phyloP scores from a whole-genome alignment of 1,140 invertebrate genomes.

The Samia ricini region DNA sequence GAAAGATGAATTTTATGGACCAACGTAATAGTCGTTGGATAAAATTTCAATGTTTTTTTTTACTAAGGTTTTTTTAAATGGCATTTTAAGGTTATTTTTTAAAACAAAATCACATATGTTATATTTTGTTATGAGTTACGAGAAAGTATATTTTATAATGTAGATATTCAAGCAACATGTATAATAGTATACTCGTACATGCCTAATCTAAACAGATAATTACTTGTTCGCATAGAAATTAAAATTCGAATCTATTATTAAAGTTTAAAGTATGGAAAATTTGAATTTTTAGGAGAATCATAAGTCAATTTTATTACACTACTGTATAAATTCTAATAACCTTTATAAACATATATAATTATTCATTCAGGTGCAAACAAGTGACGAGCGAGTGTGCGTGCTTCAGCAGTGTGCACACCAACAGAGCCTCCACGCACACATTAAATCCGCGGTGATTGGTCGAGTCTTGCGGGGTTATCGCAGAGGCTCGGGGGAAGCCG shows the following conservation, averaged over 20 bases:
- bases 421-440: conserved; percentile 34
- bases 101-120: too few relatives aligned
- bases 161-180: too few relatives aligned
- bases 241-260: background rate
- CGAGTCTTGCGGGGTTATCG: conserved; percentile 18
- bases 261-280: background rate
- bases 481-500: conserved; percentile 25
- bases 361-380: conserved; percentile 40
- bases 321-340: conserved; percentile 25
- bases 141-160: too few relatives aligned
- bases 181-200: too few relatives aligned
- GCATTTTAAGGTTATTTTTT: too few relatives aligned
- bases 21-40: too few relatives aligned
- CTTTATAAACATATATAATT: conserved; percentile 38
- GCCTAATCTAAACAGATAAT: too few relatives aligned
- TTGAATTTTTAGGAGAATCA: background rate
- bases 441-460: conserved; percentile 19
- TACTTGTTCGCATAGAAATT: background rate
- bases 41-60: background rate
- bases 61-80: too few relatives aligned
- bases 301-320: background rate
- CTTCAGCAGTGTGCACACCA: conserved; percentile 35
- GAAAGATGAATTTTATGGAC: too few relatives aligned
- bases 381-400: conserved; percentile 38
- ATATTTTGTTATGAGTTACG: too few relatives aligned